Base-by-base conservation (phyloP, 2,113 vertebrate species). In the Alexandromys fortis region DNA sequence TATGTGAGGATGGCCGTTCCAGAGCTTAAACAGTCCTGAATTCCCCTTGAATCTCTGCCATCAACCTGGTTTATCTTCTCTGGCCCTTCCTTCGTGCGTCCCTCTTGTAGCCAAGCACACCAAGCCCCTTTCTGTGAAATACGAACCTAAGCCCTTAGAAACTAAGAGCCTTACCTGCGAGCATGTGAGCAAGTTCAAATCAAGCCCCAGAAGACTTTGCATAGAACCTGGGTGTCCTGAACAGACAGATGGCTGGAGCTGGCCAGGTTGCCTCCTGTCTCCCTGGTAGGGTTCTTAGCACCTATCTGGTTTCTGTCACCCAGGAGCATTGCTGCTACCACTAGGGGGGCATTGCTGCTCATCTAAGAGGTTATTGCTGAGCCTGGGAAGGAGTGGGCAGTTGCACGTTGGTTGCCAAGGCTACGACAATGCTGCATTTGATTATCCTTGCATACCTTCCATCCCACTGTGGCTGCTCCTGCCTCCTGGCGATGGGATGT, bases 111-210 rank as follows among this genome's bases (percentile, higher is more conserved):
- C 35, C 90, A 95, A 88, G 26, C 87, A 47, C 72, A 77, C 78
- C 91, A 76, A 30, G 78, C 73, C 38, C 16, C 85, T 96, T 96
- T 83, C 47, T 89, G 68, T 90, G 52, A 81, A 89, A 28, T 86
- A 9, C 42, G 70, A 86, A 91, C 14, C 47, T 5, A 92, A 77
- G 78, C 87, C 77, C 63, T 96, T 87, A 75, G 94, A 97, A 94
- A 86, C 49, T 49, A 89, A 93, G 0, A 91, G 70, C 78, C 33
- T 93, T 97, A 47, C 33, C 70, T 94, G 75, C 5, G 67, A 22
- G 86, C 83, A 82, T 88, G 35, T 8, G 86, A 77, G 35, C 89
- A 68, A 96, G 30, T 89, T 55, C 38, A 81, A 96, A 96, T 85
- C 38, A 94, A 96, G n/a, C n/a, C 78, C 1, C 1, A 78, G 75